Base-by-base conservation (phyloP, 2,797 vertebrate species). In the Chromobotia macracanthus region DNA sequence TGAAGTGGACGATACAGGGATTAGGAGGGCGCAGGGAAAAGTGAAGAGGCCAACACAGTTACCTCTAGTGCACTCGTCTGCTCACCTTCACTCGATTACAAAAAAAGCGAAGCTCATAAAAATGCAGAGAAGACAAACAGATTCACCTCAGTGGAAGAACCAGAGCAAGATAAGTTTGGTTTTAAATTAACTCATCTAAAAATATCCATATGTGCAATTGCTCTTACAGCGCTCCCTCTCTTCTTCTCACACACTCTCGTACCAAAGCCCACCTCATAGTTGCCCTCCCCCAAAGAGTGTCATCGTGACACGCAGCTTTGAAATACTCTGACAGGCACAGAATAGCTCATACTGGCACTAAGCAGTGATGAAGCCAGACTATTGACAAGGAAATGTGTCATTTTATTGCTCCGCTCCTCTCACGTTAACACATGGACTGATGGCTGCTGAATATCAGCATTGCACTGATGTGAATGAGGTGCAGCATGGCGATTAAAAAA, bases 1-100 rank as follows among this genome's bases (percentile, higher is more conserved):
- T 93, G 87, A 90, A 94, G 94, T 93, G 92, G 91, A 86, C 69
- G 89, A 89, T 89, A 88, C 86, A 82, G 91, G 90, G 92, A 94
- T 94, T 94, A 94, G 84, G 82, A 16, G 79, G 68, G 88, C 71
- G 82, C 64, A 77, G 68, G 77, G 78, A 84, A 86, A 63, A 83
- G 82, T 81, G 65, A 81, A 23, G 60, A 86, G 60, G 53, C 84
- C 83, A 85, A 87, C 83, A 80, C 21, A 69, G 75, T 83, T 88
- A 89, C 89, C 88, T 91, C 84, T 87, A 86, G 84, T 87, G 84
- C 85, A 88, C 90, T 91, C 81, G 38, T 87, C 65, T 84, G 65
- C 72, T 67, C 74, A 86, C 82, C 77, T 65, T 79, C 41, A 83
- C 87, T 84, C 84, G 80, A 84, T 82, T 76, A 84, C 77, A 82